Conservation (phyloP, 2,113 vertebrate species). For the Ammospiza nelsoni region DNA sequence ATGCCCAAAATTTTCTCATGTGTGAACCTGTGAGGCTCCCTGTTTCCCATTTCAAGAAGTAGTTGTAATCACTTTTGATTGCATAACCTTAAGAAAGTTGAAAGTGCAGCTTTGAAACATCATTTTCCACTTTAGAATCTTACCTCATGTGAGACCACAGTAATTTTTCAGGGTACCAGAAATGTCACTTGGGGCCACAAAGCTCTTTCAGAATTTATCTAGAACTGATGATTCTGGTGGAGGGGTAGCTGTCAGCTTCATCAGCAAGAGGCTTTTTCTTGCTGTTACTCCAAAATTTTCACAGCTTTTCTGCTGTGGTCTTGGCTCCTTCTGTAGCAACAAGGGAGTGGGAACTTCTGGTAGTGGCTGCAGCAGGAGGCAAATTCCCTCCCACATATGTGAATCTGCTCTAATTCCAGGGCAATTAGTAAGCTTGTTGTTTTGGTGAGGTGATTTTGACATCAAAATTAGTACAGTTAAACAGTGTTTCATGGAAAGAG, state of each 20-base stretch:
- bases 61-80: not conserved
- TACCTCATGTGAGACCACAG: not conserved
- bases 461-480: not conserved
- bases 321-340: not conserved
- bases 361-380: not conserved
- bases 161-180: not conserved
- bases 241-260: not conserved
- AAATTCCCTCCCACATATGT: not conserved
- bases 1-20: not conserved
- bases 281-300: not conserved
- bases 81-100: not conserved
- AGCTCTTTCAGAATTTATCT: not conserved
- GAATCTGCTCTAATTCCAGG: not conserved
- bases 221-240: not conserved
- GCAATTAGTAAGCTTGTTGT: not conserved
- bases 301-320: not conserved
- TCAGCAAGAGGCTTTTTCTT: not conserved
- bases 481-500: not conserved
- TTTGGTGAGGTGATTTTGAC: not conserved
- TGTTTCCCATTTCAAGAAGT: not conserved
- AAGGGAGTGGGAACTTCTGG: not conserved
- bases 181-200: not conserved
- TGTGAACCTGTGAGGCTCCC: not conserved
- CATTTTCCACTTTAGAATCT: not conserved
- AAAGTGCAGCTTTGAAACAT: not conserved